Percentiles rank a stretch among this genome's conserved stretches.
phyloP scores from a whole-genome alignment of 2,888 invertebrate species.

The Ceraclea dissimilis region DNA sequence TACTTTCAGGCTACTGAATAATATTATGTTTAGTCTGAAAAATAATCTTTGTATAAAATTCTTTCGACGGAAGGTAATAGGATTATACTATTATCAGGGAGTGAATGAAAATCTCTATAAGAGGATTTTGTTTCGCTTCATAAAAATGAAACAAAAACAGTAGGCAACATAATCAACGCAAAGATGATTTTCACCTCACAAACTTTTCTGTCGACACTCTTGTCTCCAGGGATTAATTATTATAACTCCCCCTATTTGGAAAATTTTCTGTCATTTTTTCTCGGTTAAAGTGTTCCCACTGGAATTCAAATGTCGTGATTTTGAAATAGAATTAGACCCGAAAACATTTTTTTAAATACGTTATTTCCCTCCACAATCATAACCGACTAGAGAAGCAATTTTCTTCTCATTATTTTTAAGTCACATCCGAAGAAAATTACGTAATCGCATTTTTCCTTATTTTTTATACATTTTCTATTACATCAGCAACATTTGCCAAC shows the following conservation, averaged over 20 bases:
- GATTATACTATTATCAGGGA: not conserved
- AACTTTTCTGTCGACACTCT: not conserved
- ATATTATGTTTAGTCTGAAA: no score
- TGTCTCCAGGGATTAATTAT: not conserved
- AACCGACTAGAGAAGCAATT: not conserved
- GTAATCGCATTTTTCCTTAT: no score
- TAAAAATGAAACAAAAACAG: not conserved
- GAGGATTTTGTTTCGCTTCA: not conserved
- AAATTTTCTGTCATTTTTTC: not conserved
- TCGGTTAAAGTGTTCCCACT: not conserved
- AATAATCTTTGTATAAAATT: not conserved
- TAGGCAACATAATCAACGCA: not conserved
- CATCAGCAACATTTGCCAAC: no score
- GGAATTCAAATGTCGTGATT: not conserved
- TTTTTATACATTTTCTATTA: no score
- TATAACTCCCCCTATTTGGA: not conserved
- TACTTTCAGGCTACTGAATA: no score
- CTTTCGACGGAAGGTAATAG: not conserved
- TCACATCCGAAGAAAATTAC: no score
- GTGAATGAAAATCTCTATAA: not conserved
- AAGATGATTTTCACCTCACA: not conserved
- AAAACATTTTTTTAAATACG: not conserved
- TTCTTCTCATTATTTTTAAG: not conserved
- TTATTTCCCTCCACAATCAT: not conserved
- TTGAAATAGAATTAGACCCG: not conserved